Evolutionary conservation across 2,797 vertebrate genomes (phyloP).

Genomic region (Lacerta viridis): DNA sequence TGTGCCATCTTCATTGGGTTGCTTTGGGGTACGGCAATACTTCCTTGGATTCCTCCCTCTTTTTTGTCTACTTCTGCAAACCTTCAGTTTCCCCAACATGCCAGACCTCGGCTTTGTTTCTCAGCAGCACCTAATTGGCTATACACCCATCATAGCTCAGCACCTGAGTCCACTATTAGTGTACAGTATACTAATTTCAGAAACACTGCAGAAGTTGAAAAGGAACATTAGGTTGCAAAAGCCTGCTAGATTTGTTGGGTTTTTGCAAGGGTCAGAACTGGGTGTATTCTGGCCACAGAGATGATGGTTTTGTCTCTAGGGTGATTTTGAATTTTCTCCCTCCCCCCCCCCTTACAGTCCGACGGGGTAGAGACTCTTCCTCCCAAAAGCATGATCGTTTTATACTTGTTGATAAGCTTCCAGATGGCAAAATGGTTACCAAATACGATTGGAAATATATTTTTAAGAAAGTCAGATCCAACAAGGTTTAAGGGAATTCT

Average conservation of each 20-base stretch:
- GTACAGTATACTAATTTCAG: too few species aligned
- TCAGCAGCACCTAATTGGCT: too few species aligned
- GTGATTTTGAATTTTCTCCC: not conserved
- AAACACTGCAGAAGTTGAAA: not conserved
- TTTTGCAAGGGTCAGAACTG: not conserved
- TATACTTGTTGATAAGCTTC: slow-evolving; percentile 18
- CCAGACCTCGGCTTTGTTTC: too few species aligned
- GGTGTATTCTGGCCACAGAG: not conserved
- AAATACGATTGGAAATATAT: slow-evolving; percentile 18
- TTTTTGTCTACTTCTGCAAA: too few species aligned
- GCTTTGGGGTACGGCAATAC: too few species aligned
- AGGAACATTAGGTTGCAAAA: not conserved
- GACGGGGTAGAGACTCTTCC: not conserved
- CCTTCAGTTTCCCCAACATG: too few species aligned
- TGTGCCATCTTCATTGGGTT: too few species aligned
- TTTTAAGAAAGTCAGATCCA: slow-evolving; percentile 34
- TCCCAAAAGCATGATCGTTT: not conserved
- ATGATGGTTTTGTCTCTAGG: not conserved
- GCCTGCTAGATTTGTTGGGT: not conserved
- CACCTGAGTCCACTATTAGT: too few species aligned
- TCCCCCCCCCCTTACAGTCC: not conserved
- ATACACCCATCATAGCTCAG: too few species aligned
- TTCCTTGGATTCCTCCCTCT: too few species aligned
- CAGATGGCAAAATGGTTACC: not conserved
- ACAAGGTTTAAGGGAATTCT: slow-evolving; percentile 34